Conservation (phyloP, 1,140 invertebrate species). For the Sycophaga agraensis region DNA sequence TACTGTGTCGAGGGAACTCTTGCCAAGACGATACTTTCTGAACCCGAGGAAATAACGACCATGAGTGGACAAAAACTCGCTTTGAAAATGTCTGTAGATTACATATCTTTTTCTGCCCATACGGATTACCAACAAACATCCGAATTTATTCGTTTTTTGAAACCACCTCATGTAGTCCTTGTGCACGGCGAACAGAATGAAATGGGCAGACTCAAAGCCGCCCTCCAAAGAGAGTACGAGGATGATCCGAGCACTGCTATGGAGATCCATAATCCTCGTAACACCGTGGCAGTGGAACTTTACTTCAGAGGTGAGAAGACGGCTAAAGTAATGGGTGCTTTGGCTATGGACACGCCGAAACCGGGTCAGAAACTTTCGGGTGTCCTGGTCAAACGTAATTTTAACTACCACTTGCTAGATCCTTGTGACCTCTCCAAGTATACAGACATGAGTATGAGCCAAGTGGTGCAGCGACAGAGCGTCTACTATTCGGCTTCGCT, state of each 20-base stretch:
- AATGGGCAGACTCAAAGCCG: conserved; percentile 94
- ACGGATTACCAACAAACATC: conserved; percentile 99
- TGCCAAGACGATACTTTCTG: conserved; percentile 95
- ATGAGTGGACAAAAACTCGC: conserved; percentile 95
- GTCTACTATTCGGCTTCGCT: conserved; percentile 82
- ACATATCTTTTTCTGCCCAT: conserved; percentile 99
- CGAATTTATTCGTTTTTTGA: conserved; percentile 92
- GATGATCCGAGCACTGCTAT: conserved; percentile 85
- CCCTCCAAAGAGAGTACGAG: conserved; percentile 92
- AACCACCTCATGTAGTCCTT: conserved; percentile 93
- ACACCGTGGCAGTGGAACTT: conserved; percentile 90
- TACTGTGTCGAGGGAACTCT: conserved; percentile 99
- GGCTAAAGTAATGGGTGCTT: conserved; percentile 92
- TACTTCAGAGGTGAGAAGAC: conserved; percentile 97
- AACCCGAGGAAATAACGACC: conserved; percentile 96
- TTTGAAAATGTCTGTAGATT: conserved; percentile 97
- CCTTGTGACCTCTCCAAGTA: conserved; percentile 93
- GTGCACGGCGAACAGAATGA: conserved; percentile 99
- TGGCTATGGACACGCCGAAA: conserved; percentile 82
- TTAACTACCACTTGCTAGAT: conserved; percentile 95
- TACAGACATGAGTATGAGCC: conserved; percentile 92
- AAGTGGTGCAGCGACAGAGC: conserved; percentile 87
- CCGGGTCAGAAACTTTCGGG: conserved; percentile 83
- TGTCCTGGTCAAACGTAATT: conserved; percentile 95
- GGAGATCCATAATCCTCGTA: conserved; percentile 92